Evolutionary conservation across 2,888 invertebrate species (phyloP).

Genomic region (Enoplolaimus lenunculus): DNA sequence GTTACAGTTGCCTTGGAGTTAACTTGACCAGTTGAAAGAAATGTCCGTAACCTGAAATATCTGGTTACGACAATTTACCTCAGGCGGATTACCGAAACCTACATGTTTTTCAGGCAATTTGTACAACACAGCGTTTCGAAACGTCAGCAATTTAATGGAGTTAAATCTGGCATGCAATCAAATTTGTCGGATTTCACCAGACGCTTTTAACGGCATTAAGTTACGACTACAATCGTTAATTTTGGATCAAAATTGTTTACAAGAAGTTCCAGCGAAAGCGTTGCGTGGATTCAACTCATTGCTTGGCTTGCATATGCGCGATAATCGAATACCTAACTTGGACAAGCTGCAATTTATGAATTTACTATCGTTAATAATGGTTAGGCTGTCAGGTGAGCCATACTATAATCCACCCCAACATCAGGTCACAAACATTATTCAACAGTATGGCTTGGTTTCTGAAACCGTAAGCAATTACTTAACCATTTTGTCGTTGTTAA

Average conservation of each 20-base stretch:
- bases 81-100: too few relatives aligned
- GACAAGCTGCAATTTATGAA: constrained; percentile 27
- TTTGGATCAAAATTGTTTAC: constrained; percentile 36
- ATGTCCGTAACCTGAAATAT: too few relatives aligned
- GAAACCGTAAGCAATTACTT: too few relatives aligned
- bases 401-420: too few relatives aligned
- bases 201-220: constrained; percentile 32
- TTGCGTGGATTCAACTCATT: constrained; percentile 30
- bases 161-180: constrained; percentile 39
- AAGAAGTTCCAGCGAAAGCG: constrained; percentile 32
- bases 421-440: too few relatives aligned
- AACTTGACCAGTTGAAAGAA: too few relatives aligned
- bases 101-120: constrained; percentile 31
- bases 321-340: constrained; percentile 29
- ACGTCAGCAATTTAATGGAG: constrained; percentile 35
- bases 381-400: constrained; percentile 27
- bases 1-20: too few relatives aligned
- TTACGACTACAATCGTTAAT: constrained; percentile 35
- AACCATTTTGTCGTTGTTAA: too few relatives aligned
- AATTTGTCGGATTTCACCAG: constrained; percentile 28
- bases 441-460: too few relatives aligned
- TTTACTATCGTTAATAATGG: constrained; percentile 33
- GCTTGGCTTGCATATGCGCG: constrained; percentile 36
- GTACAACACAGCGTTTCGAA: constrained; percentile 31
- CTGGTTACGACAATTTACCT: too few relatives aligned